These are phyloP conservation scores for Mesoclemmys tuberculata DNA, from an alignment of 2,113 vertebrate species.

Conservation along the genomic window DNA sequence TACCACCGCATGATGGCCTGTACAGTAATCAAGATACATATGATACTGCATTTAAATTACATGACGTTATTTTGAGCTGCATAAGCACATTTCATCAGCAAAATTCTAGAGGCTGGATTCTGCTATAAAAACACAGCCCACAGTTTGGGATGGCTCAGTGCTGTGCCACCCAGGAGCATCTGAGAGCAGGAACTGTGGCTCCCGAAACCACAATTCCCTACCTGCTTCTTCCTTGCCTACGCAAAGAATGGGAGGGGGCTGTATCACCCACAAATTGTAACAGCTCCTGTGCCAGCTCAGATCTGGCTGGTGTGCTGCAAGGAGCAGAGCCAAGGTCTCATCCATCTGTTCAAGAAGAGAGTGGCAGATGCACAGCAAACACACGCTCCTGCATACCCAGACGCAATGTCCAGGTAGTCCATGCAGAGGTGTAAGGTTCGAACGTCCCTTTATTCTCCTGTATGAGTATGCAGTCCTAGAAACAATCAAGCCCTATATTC, in stretches of 20 bases:
- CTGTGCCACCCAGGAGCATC: neutral
- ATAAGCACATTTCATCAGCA: neutral
- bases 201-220: neutral
- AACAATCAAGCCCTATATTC: neutral
- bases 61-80: neutral
- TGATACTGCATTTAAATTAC: neutral
- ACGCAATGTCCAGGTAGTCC: neutral
- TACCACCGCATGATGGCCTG: neutral
- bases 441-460: neutral
- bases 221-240: fast-evolving
- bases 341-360: neutral
- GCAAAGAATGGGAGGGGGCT: neutral
- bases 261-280: neutral
- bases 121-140: neutral
- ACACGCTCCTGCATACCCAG: fast-evolving
- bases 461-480: neutral
- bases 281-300: neutral
- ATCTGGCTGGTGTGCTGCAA: neutral
- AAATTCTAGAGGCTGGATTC: neutral
- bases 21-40: neutral
- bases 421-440: neutral
- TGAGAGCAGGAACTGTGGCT: neutral
- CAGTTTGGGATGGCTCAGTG: neutral
- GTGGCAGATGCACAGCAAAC: neutral
- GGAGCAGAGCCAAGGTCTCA: fast-evolving